Conservation (phyloP, 2,797 vertebrate genomes). For the Rhabdomys pumilio region DNA sequence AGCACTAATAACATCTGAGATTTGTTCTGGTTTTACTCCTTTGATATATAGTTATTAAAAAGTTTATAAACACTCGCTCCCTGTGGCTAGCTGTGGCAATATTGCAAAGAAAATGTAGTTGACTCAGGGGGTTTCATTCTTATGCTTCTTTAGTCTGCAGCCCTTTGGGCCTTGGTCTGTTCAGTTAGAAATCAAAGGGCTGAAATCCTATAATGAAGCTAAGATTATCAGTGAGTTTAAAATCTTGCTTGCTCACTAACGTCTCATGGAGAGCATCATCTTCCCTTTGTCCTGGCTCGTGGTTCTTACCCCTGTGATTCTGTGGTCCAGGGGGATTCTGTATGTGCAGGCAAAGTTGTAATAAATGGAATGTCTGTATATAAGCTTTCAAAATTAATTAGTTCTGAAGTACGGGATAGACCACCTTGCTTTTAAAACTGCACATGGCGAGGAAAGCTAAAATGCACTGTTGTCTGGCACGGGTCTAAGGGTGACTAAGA, state of each 20-base stretch:
- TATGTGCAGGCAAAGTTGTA: background rate
- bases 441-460: background rate
- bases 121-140: background rate
- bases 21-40: slow-evolving; percentile 6
- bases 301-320: background rate
- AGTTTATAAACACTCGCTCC: background rate
- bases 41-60: slow-evolving; percentile 45
- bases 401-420: background rate
- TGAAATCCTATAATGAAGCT: slow-evolving; percentile 7
- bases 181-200: background rate
- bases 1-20: background rate
- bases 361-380: background rate
- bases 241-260: slow-evolving; percentile 5
- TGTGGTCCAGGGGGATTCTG: background rate
- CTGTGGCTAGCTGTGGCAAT: background rate
- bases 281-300: background rate
- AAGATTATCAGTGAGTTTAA: background rate
- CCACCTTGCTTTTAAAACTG: slow-evolving; percentile 10
- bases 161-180: background rate
- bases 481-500: background rate
- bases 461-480: slow-evolving; percentile 23
- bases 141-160: background rate
- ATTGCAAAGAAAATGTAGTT: background rate
- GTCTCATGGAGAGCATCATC: slow-evolving; percentile 3
- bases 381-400: slow-evolving; percentile 10